Percentiles rank a stretch among this genome's conserved stretches.
Evolutionary conservation across 2,888 invertebrate genomes (phyloP).

Genomic region (Oligia fasciuncula): DNA sequence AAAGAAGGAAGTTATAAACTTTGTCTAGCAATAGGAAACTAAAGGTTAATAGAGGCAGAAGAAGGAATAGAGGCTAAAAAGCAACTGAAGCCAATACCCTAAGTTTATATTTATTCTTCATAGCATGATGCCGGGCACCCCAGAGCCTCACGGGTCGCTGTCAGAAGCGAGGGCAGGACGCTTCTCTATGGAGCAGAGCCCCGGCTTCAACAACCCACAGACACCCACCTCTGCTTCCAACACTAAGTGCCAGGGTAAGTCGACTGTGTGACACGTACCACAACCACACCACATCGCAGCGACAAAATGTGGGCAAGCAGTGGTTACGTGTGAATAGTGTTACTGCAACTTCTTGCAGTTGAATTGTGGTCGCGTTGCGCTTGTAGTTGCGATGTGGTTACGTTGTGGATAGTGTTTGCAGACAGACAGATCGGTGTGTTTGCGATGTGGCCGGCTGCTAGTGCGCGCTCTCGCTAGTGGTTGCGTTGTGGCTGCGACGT

Average conservation of each 20-base stretch:
- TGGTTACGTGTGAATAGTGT: neutral
- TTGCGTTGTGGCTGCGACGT: neutral
- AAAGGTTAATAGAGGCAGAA: neutral
- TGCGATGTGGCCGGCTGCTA: neutral
- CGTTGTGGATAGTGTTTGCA: neutral
- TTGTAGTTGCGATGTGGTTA: neutral
- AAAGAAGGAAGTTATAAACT: neutral
- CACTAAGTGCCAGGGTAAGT: constrained; percentile 81
- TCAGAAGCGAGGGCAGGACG: constrained; percentile 86
- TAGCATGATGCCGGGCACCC: constrained; percentile 89
- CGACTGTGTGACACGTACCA: neutral
- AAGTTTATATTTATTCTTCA: neutral
- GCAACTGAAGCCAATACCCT: no score
- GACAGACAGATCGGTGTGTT: neutral
- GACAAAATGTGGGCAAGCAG: neutral
- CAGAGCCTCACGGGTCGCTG: constrained; percentile 85
- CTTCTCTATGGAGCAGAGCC: constrained; percentile 88
- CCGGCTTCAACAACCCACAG: constrained; percentile 88
- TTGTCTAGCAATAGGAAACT: neutral
- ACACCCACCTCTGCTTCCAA: constrained; percentile 83
- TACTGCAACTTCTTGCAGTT: neutral
- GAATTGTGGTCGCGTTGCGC: neutral
- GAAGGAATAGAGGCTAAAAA: no score
- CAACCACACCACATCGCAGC: neutral
- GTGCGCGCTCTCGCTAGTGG: neutral